phyloP scores from a whole-genome alignment of 2,888 invertebrate species.

The Pollenia labialis region DNA sequence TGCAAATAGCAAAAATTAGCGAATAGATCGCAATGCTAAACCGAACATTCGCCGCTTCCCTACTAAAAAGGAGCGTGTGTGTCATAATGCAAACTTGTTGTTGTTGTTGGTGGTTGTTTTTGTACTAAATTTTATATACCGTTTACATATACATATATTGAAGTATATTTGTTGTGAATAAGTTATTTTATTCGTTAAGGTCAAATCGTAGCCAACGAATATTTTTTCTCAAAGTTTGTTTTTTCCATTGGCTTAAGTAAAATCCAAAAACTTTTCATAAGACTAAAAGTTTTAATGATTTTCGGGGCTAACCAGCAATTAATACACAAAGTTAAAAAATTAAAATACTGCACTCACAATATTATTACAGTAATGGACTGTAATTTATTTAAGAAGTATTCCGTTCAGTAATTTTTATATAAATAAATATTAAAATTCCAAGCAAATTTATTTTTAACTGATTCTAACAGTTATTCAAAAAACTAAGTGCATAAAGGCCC shows the following conservation, averaged over 20 bases:
- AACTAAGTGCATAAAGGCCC: too few relatives aligned
- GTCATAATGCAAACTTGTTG: not conserved
- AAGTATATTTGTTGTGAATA: not conserved
- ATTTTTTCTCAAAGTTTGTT: slow-evolving; percentile 20
- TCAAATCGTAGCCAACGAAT: slow-evolving; percentile 54
- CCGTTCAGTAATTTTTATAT: too few relatives aligned
- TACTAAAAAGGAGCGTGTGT: slow-evolving; percentile 12
- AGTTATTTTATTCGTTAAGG: slow-evolving; percentile 33
- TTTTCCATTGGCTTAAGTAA: slow-evolving; percentile 36
- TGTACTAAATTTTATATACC: slow-evolving; percentile 18
- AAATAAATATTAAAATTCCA: too few relatives aligned
- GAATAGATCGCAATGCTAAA: too few relatives aligned
- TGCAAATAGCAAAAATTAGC: too few relatives aligned
- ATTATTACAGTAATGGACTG: too few relatives aligned
- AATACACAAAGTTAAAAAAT: slow-evolving; percentile 60
- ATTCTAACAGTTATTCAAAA: too few relatives aligned
- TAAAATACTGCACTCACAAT: too few relatives aligned
- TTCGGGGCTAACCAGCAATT: slow-evolving; percentile 67
- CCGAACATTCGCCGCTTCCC: too few relatives aligned
- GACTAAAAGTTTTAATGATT: slow-evolving; percentile 70
- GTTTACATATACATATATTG: not conserved
- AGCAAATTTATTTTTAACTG: too few relatives aligned
- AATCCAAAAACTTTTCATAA: slow-evolving; percentile 45
- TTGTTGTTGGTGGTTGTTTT: not conserved
- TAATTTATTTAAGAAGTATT: too few relatives aligned